These are phyloP conservation scores for Saccopteryx leptura DNA, from an alignment of 2,113 vertebrate genomes.

Conservation along the genomic window DNA sequence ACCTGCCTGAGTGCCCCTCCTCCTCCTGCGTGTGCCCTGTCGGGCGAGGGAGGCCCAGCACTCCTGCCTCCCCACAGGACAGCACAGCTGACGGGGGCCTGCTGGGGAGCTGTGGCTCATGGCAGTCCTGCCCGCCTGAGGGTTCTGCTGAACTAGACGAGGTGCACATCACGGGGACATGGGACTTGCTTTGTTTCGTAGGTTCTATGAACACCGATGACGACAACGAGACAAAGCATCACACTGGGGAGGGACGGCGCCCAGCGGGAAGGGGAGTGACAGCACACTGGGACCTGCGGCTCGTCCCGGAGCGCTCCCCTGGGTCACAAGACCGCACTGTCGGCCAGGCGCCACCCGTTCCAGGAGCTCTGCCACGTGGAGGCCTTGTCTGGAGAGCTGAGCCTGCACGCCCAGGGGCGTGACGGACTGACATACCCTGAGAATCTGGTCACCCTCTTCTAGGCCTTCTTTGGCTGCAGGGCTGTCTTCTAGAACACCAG, in stretches of 20 bases:
- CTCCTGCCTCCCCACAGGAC: neutral
- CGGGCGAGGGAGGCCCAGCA: too few relatives aligned
- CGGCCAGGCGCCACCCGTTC: neutral
- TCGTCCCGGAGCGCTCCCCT: neutral
- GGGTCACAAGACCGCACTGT: neutral
- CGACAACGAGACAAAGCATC: neutral
- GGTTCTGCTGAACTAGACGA: neutral
- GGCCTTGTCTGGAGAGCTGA: neutral
- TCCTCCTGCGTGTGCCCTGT: neutral
- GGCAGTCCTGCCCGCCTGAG: neutral
- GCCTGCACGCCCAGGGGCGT: neutral
- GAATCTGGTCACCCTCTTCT: constrained; percentile 99
- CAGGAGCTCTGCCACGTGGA: neutral
- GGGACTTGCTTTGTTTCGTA: neutral
- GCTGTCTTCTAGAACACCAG: constrained; percentile 98
- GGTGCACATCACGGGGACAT: neutral
- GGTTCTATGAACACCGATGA: neutral
- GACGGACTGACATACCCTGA: constrained; percentile 93
- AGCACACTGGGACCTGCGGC: neutral
- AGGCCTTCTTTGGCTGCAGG: constrained; percentile 99
- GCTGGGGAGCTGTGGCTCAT: too few relatives aligned
- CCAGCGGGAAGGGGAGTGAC: neutral
- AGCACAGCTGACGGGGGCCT: neutral
- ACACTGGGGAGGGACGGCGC: too few relatives aligned
- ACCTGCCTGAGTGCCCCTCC: neutral